Evolutionary conservation across 2,888 invertebrate species (phyloP), one percentile per base, ranked within the genome.

Genomic region (Meiosimyza platycephala): DNA sequence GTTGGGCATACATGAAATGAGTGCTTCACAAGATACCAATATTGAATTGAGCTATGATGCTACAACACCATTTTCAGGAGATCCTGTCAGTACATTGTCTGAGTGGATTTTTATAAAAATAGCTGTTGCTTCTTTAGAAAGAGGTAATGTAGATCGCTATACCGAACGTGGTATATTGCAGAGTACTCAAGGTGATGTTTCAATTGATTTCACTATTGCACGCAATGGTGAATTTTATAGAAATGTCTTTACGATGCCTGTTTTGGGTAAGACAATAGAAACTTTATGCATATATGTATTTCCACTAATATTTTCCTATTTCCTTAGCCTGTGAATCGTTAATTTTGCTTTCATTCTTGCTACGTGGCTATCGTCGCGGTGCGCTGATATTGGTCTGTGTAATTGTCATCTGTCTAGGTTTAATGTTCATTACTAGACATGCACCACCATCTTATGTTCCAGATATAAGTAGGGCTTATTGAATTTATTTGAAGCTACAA

Each of bases 371-470:
- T 68, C 78, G 82, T 7, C 82, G 87, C 18, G 85, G 85, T 11
- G 82, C 81, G 5, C 55, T 87, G 0, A 81, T 83, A 33, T 78
- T 87, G 22, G 77, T 85, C 18, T 80, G 81, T 1, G 63, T 85
- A 11, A 13, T 84, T 1, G 76, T 87, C 9, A 72, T 81, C 4
- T 80, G 80, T 7, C 76, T 84, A 75, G 83, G 81, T 3, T 74
- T 87, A 9, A 83, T 87, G 82, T 82, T 82, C 47, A 74, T 85
- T 6, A 81, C 82, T 9, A 83, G 81, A 7, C 81, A 84, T 74
- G 82, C 87, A 15, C 85, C 87, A 0, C 77, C 81, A 0, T 79
- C 80, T 18, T 84, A 85, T 78, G 80, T 86, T 6, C 85, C 87
- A 0, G 76, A 80, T 18, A 76, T 86, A 64, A 81, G 86, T 86